Base-by-base conservation (phyloP, 2,888 invertebrate species). In the Eremobia ochroleuca region DNA sequence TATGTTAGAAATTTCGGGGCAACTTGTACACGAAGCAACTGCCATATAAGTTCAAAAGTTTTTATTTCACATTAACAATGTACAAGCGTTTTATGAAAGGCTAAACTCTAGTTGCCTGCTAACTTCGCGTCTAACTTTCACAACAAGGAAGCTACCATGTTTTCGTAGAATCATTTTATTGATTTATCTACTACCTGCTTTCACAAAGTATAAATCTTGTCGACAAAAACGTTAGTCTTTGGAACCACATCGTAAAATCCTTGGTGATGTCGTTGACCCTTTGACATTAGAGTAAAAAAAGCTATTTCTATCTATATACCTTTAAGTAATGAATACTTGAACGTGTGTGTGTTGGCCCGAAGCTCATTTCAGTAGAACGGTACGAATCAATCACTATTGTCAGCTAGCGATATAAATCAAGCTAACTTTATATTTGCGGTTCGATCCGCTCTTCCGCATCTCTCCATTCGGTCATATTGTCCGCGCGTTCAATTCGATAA, bases 401-500 rank as follows among this genome's bases (percentile, higher is more conserved):
- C 88, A 86, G 77, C 76, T 62, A 64, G 59, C 71, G 79, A 80
- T 86, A 88, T 88, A 83, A 86, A 88, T 86, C 87, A 87, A 82
- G 74, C 79, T 83, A 88, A 85, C 83, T 85, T 85, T 86, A 77
- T 88, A 79, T 87, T 85, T 83, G 79, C 71, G 76, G 79, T 76
- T 64, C 72, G 61, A 79, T 80, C 83, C 86, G 80, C 76, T 76
- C 76, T 81, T 79, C 82, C 79, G 62, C 58, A 55, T 73, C 81
- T 73, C 78, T 86, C 82, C 64, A 76, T 71, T 73, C 81, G 65
- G 75, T 67, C 80, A 82, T 82, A 85, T 86, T 82, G 86, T 85
- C 81, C 86, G 65, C 78, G 73, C 59, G 58, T 86, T 81, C 84
- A 80, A 86, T 87, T 83, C 88, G 86, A 88, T 88, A 88, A 85